A percentile compares a stretch with the other conserved stretches of the same genome.
These are phyloP conservation scores for Anguilla marmorata DNA, from an alignment of 2,797 vertebrate genomes.

Conservation along the genomic window DNA sequence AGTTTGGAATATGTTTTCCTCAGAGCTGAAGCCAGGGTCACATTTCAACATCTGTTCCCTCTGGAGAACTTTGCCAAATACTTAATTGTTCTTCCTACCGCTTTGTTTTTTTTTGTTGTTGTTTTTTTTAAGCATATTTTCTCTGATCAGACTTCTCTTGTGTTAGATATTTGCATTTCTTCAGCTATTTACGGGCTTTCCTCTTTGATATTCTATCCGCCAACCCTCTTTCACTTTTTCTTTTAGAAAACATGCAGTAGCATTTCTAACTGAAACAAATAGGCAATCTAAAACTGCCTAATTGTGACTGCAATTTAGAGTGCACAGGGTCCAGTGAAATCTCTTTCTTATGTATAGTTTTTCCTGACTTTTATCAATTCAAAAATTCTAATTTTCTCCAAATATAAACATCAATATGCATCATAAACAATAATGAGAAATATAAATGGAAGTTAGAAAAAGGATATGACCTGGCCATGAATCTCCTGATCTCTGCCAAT, in stretches of 20 bases:
- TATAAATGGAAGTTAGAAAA: too few relatives aligned
- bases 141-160: neutral
- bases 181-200: neutral
- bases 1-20: neutral
- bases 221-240: neutral
- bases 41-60: neutral
- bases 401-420: too few relatives aligned
- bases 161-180: neutral
- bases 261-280: neutral
- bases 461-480: too few relatives aligned
- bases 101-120: neutral
- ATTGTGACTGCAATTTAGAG: too few relatives aligned
- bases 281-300: too few relatives aligned
- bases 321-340: too few relatives aligned
- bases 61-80: neutral
- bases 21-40: neutral
- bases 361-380: too few relatives aligned
- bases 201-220: neutral
- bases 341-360: too few relatives aligned
- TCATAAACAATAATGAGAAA: too few relatives aligned
- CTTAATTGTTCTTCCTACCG: neutral
- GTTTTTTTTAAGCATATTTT: neutral
- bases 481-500: neutral
- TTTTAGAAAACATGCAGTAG: neutral
- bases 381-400: too few relatives aligned